These are phyloP conservation scores for Phycodurus eques DNA, from an alignment of 2,113 vertebrate species.

Conservation along the genomic window DNA sequence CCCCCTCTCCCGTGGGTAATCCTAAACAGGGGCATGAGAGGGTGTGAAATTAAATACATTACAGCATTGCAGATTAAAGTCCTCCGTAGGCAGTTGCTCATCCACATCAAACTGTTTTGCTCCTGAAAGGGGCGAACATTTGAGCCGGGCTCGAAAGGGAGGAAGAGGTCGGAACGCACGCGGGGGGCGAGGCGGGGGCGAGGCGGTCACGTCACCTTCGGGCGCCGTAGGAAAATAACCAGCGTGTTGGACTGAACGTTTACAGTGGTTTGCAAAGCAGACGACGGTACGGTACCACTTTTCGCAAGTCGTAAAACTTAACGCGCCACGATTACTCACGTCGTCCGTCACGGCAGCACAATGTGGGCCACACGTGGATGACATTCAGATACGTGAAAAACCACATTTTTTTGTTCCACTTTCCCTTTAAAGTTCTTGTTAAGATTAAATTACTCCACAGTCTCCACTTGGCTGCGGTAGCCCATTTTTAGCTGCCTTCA, in stretches of 20 bases:
- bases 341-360: constrained; percentile 68
- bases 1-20: constrained; percentile 66
- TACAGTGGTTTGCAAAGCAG: constrained; percentile 48
- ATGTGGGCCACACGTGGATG: constrained; percentile 56
- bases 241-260: constrained; percentile 41
- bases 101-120: constrained; percentile 85
- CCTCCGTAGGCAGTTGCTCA: constrained; percentile 95
- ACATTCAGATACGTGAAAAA: neutral
- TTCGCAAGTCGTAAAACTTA: constrained; percentile 62
- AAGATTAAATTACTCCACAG: too few relatives aligned
- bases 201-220: constrained; percentile 42
- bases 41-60: constrained; percentile 98
- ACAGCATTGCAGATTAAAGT: constrained; percentile 87
- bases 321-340: constrained; percentile 67
- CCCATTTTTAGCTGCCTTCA: too few relatives aligned
- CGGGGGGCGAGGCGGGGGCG: constrained; percentile 27
- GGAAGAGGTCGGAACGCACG: constrained; percentile 52
- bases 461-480: too few relatives aligned
- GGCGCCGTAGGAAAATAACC: constrained; percentile 33
- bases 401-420: neutral
- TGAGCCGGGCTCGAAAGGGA: constrained; percentile 83
- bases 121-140: constrained; percentile 81
- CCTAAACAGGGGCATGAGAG: constrained; percentile 82
- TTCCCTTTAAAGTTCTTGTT: neutral
- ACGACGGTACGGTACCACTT: constrained; percentile 39